Evolutionary conservation across 37 sponge, comb jelly and placozoan genomes (phyloP), one percentile per base, ranked within the genome.

Genomic region (Spongilla lacustris): DNA sequence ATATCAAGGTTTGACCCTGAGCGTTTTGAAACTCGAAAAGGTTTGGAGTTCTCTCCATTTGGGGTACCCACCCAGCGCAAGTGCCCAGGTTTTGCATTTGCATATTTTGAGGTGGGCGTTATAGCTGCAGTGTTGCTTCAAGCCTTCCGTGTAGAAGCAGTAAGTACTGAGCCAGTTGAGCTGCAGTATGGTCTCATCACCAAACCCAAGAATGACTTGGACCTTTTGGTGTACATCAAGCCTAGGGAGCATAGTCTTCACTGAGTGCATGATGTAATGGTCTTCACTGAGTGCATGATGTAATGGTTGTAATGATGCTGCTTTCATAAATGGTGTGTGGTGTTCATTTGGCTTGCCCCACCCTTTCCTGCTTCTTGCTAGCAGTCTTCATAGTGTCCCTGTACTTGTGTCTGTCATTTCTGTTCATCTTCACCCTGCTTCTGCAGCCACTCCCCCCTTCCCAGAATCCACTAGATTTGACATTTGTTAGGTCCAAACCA

Each of bases 41-140:
- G 79, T 12, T n/a, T 69, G 0, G 71, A 66, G 26, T 86, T 90
- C 29, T 97, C 86, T 86, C 97, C 97, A 25, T 97, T 97, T 94
- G 97, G 97, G 33, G 80, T 88, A 0, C 88, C 83, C 70, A 91
- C 95, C 33, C 84, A 85, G 2, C 86, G 98, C 10, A 95, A 88
- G 71, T 97, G 98, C 81, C 98, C 98, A 35, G 98, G 98, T 41
- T 91, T 95, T 73, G 73, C 82, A 30, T 97, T 97, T 86, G 81
- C 96, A 23, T 91, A 89, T 76, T 76, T 91, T 78, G 98, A 97
- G 70, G 95, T 90, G 34, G 74, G 69, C 19, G 78, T 91, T 23
- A 86, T 95, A 41, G 29, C 87, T 0, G 67, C 88, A 23, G 67
- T 85, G 48, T 73, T 97, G 24, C 70, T 95, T 2, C 78, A 78